Evolutionary conservation across 2,797 vertebrate genomes (phyloP).

Genomic region (Remorina albescens): DNA sequence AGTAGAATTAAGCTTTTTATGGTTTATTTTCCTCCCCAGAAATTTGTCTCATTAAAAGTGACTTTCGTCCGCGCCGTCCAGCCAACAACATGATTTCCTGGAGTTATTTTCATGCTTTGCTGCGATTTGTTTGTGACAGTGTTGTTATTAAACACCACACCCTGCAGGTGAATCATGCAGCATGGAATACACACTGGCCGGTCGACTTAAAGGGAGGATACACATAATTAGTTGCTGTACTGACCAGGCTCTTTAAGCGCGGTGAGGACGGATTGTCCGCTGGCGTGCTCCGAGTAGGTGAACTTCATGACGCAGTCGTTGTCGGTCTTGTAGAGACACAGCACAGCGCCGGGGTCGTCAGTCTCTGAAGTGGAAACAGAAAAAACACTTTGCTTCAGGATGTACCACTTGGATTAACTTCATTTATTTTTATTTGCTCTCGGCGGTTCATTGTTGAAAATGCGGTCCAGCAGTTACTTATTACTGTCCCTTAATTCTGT

Average conservation of each 20-base stretch:
- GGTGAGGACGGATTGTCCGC: conserved; percentile 91
- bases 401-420: too few relatives aligned
- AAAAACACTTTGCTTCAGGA: neutral
- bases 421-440: too few relatives aligned
- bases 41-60: too few relatives aligned
- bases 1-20: too few relatives aligned
- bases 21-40: too few relatives aligned
- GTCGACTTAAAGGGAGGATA: neutral
- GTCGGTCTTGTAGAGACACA: conserved; percentile 94
- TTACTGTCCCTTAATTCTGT: too few relatives aligned
- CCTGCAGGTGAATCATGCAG: neutral
- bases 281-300: conserved; percentile 92
- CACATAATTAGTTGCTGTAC: conserved; percentile 24
- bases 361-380: conserved; percentile 80
- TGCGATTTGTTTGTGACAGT: neutral
- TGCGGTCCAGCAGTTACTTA: too few relatives aligned
- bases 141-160: neutral
- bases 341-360: conserved; percentile 85
- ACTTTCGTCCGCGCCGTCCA: too few relatives aligned
- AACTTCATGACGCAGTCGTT: conserved; percentile 97
- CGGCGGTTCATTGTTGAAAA: too few relatives aligned
- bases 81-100: too few relatives aligned
- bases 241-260: conserved; percentile 95
- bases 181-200: too few relatives aligned
- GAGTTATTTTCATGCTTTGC: neutral